Evolutionary conservation across 2,888 invertebrate species (phyloP).

Genomic region (Dryocosmus kuriphilus): DNA sequence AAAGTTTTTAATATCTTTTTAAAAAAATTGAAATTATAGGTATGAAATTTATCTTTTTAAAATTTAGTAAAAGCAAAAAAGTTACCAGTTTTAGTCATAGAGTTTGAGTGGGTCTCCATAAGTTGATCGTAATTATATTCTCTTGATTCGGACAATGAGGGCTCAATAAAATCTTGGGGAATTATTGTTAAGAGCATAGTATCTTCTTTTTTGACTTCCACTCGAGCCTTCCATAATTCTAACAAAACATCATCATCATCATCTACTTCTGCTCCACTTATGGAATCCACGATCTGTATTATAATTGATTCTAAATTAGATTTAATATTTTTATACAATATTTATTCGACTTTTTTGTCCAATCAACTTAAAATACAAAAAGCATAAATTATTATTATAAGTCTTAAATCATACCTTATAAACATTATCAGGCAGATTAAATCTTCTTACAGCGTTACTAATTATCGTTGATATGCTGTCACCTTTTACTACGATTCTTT

Average conservation of each 20-base stretch:
- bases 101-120: not conserved
- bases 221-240: slow-evolving; percentile 29
- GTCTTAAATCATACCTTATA: not conserved
- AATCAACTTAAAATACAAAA: not conserved
- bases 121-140: not conserved
- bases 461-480: not conserved
- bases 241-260: slow-evolving; percentile 40
- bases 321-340: slow-evolving; percentile 4
- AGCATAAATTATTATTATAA: not conserved
- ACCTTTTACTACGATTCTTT: not conserved
- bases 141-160: not conserved
- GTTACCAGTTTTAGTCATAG: not conserved
- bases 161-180: slow-evolving; percentile 7
- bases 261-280: slow-evolving; percentile 39
- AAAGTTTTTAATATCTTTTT: no score
- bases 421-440: not conserved
- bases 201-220: slow-evolving; percentile 31
- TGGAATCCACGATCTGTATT: not conserved
- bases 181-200: slow-evolving; percentile 23
- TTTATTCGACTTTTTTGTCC: not conserved
- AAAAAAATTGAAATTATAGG: no score
- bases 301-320: not conserved
- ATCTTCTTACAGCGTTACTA: not conserved
- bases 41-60: not conserved
- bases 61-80: not conserved